Evolutionary conservation across 2,888 invertebrate species (phyloP), one percentile per base, ranked within the genome.

Genomic region (Epinotia bilunana): DNA sequence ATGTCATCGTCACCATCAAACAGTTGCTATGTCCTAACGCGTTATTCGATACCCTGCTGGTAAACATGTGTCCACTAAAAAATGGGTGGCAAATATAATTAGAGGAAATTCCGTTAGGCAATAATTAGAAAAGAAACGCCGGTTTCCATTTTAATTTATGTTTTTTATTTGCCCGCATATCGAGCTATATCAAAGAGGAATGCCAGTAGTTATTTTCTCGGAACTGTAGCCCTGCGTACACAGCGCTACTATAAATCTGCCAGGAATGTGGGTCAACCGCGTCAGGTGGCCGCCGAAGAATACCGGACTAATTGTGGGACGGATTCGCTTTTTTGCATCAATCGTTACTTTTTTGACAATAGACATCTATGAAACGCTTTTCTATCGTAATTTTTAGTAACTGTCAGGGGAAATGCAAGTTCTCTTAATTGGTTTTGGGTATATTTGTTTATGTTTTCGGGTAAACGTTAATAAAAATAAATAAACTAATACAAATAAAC

Each of bases 261-360:
- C 9, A 69, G 82, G 84, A 83, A 87, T 86, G 84, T 88, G 80
- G 88, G 87, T 77, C 87, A 83, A 76, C 39, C 73, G 77, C 78
- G 83, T 83, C 84, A 86, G 83, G 84, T 81, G 80, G 77, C 75
- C 81, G 82, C 70, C 80, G 80, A 83, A 80, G 79, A 78, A 82
- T 79, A 78, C 78, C 79, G 72, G 73, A 72, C 83, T 84, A 85
- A 83, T 84, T 83, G 81, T 79, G 72, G 61, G 73, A 71, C 75
- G 76, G 74, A 72, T 63, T 73, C 73, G 67, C 68, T 72, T 73
- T 74, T 75, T 69, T 72, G 67, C 60, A 39, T 33, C 60, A 33
- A 58, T 20, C 49, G n/a, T 63, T 68, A 57, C 23, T 69, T 23
- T 69, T 69, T 46, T 60, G 43, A 13, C 16, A 46, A 4, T 60